Conservation (phyloP, 2,113 vertebrate species). For the Phoenicopterus ruber region DNA sequence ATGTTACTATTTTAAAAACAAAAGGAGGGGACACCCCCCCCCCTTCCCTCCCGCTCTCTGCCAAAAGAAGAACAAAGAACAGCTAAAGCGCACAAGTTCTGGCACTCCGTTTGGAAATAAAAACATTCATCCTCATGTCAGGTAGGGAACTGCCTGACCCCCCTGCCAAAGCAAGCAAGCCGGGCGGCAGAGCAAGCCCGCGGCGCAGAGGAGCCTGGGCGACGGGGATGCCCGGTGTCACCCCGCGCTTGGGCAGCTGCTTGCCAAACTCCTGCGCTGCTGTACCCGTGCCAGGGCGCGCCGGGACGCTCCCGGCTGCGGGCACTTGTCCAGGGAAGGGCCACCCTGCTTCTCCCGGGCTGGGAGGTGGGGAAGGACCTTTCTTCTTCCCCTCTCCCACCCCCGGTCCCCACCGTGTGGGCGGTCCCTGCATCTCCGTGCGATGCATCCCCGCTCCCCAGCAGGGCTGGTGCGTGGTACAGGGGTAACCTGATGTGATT, state of each 20-base stretch:
- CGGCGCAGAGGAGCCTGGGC: neutral
- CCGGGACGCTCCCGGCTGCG: fast-evolving
- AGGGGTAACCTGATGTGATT: neutral
- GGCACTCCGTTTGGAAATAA: slow-evolving; percentile 36
- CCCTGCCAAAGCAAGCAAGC: slow-evolving; percentile 41
- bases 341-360: neutral
- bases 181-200: neutral
- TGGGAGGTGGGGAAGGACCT: neutral
- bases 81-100: slow-evolving; percentile 46
- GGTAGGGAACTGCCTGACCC: slow-evolving; percentile 35
- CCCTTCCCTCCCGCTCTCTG: neutral
- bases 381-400: neutral
- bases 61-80: slow-evolving; percentile 56
- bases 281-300: neutral
- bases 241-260: neutral
- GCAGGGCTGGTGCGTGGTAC: fast-evolving
- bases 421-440: neutral
- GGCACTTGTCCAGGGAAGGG: neutral
- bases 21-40: slow-evolving; percentile 29
- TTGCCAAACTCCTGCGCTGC: neutral
- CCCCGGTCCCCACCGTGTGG: fast-evolving
- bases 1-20: slow-evolving; percentile 55
- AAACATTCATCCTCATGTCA: slow-evolving; percentile 61
- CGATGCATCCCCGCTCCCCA: fast-evolving
- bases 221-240: slow-evolving; percentile 1